phyloP scores from a whole-genome alignment of 2,113 vertebrate genomes.

The Gallinago undulata region DNA sequence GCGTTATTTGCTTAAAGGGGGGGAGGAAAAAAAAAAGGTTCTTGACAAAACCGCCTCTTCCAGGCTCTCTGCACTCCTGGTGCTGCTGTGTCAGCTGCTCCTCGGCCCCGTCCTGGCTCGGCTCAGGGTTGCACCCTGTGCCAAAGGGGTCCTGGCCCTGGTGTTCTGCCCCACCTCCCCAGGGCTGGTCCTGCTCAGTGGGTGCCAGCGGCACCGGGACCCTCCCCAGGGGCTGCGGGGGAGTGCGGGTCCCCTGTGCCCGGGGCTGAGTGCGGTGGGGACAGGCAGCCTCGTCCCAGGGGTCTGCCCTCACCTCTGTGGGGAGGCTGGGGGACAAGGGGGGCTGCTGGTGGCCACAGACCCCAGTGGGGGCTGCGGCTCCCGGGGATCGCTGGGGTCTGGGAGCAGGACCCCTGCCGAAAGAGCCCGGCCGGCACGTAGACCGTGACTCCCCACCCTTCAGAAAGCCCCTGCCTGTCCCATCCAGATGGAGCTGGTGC shows the following conservation, averaged over 20 bases:
- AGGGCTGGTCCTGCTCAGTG: neutral
- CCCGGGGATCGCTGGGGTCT: neutral
- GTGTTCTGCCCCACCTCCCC: neutral
- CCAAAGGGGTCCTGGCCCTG: neutral
- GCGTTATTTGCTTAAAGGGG: neutral
- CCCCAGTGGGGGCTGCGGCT: rapidly evolving
- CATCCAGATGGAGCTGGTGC: constrained; percentile 39
- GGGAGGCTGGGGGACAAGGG: rapidly evolving
- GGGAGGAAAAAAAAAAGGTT: neutral
- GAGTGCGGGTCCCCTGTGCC: rapidly evolving
- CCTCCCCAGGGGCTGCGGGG: neutral
- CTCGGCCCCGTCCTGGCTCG: rapidly evolving
- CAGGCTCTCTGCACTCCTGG: neutral
- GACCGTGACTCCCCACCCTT: neutral
- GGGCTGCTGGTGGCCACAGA: neutral
- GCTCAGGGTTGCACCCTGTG: neutral
- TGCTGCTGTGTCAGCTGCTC: neutral
- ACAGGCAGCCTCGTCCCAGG: neutral
- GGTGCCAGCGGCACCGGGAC: neutral
- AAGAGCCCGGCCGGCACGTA: neutral
- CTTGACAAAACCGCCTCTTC: neutral
- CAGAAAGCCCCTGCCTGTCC: neutral
- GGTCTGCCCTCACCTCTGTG: neutral
- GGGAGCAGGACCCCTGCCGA: neutral
- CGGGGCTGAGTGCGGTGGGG: neutral